Evolutionary conservation across 23 tunicate genomes (phyloP).

Genomic region (Halocynthia roretzi): DNA sequence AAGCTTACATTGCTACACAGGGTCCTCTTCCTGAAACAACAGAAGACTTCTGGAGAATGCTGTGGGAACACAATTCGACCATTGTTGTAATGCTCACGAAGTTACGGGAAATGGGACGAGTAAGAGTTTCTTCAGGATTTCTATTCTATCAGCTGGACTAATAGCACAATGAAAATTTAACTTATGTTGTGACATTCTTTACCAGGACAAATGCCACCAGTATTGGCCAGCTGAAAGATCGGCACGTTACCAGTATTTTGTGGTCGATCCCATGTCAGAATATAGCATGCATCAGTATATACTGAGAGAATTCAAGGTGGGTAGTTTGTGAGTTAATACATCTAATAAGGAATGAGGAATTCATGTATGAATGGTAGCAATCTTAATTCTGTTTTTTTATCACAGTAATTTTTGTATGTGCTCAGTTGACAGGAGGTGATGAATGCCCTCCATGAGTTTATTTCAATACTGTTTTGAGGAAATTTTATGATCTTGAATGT

Average conservation of each 20-base stretch:
- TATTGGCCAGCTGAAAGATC: slow-evolving; percentile 97
- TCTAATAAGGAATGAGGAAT: background rate
- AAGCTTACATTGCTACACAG: slow-evolving; percentile 99
- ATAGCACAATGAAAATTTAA: background rate
- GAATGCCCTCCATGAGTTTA: background rate
- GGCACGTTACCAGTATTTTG: slow-evolving; percentile 93
- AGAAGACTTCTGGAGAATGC: slow-evolving; percentile 98
- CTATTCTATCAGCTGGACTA: background rate
- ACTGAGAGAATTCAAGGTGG: slow-evolving; percentile 87
- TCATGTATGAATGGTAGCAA: background rate
- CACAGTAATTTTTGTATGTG: background rate
- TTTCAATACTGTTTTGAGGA: background rate
- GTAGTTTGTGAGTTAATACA: background rate
- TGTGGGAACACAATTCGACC: slow-evolving; percentile 99
- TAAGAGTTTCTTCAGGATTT: slow-evolving; percentile 10
- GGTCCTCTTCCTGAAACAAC: slow-evolving; percentile 96
- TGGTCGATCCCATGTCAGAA: slow-evolving; percentile 95
- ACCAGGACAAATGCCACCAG: slow-evolving; percentile 96
- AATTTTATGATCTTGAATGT: background rate
- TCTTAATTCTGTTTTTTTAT: background rate
- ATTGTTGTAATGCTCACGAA: slow-evolving; percentile 99
- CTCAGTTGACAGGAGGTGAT: background rate
- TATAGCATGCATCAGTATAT: slow-evolving; percentile 93
- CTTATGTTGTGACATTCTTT: slow-evolving; percentile 3
- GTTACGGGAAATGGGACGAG: slow-evolving; percentile 87